These are phyloP conservation scores for Nicator chloris DNA, from an alignment of 2,113 vertebrate species.

Conservation along the genomic window DNA sequence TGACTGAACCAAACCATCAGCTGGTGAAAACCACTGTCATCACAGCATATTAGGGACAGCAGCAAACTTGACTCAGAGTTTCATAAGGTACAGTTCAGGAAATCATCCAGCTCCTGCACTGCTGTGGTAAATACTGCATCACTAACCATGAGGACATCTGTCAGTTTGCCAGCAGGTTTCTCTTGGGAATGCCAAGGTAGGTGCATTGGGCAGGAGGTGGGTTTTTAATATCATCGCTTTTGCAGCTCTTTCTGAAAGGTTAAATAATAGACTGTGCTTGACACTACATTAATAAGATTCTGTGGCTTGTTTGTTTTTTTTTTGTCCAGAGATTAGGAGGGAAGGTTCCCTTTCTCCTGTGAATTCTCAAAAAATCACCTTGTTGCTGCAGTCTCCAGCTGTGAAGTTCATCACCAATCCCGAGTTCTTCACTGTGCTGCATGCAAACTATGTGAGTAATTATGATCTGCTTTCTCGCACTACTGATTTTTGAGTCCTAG, in stretches of 20 bases:
- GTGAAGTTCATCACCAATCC: conserved; percentile 98
- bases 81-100: background rate
- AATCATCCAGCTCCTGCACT: background rate
- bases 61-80: background rate
- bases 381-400: conserved; percentile 93
- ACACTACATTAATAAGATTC: background rate
- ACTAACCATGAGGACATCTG: background rate
- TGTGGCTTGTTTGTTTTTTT: background rate
- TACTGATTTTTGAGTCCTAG: background rate
- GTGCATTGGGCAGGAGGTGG: background rate
- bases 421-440: conserved; percentile 95
- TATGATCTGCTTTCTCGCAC: background rate
- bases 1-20: background rate
- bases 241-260: background rate
- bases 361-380: conserved; percentile 89
- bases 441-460: conserved; percentile 92
- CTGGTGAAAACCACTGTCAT: background rate
- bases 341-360: conserved; percentile 86
- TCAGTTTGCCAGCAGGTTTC: background rate
- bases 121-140: background rate
- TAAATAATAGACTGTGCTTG: background rate
- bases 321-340: conserved; percentile 79
- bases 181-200: background rate
- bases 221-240: background rate
- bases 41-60: background rate